These are phyloP conservation scores for Anser brachyrhynchus DNA, from an alignment of 2,113 vertebrate species.

Conservation along the genomic window DNA sequence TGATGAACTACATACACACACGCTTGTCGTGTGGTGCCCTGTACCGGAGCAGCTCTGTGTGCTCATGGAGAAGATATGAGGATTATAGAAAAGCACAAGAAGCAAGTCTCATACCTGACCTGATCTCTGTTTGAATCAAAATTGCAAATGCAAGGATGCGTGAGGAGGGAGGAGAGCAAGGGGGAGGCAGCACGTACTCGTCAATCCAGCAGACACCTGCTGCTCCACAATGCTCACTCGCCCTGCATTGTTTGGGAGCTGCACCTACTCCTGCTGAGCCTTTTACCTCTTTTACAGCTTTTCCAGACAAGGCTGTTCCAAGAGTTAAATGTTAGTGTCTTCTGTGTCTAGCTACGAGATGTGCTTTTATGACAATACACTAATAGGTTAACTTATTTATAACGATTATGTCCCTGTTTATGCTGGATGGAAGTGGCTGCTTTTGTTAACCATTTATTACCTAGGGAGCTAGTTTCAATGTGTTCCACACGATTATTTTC, in stretches of 20 bases:
- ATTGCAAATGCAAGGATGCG: fast-evolving
- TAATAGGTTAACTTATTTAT: slow-evolving; percentile 12
- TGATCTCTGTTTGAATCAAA: not conserved
- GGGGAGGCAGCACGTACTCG: fast-evolving
- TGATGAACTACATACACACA: fast-evolving
- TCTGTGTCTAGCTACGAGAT: not conserved
- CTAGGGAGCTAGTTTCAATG: slow-evolving; percentile 20
- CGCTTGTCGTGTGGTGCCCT: fast-evolving
- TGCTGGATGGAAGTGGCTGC: slow-evolving; percentile 25
- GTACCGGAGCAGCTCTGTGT: fast-evolving
- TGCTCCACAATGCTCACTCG: fast-evolving
- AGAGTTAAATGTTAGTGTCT: fast-evolving
- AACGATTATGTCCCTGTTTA: not conserved
- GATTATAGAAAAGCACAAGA: not conserved
- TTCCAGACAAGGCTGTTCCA: not conserved
- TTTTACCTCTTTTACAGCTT: fast-evolving
- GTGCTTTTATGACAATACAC: not conserved
- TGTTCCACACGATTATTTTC: slow-evolving; percentile 60
- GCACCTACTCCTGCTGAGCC: not conserved
- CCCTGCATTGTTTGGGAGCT: not conserved
- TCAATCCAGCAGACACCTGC: not conserved
- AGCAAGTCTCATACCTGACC: not conserved
- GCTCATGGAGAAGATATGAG: not conserved
- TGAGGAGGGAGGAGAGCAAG: not conserved
- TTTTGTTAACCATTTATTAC: slow-evolving; percentile 65